Conservation (phyloP, 2,797 vertebrate genomes). For the Macropodus opercularis region DNA sequence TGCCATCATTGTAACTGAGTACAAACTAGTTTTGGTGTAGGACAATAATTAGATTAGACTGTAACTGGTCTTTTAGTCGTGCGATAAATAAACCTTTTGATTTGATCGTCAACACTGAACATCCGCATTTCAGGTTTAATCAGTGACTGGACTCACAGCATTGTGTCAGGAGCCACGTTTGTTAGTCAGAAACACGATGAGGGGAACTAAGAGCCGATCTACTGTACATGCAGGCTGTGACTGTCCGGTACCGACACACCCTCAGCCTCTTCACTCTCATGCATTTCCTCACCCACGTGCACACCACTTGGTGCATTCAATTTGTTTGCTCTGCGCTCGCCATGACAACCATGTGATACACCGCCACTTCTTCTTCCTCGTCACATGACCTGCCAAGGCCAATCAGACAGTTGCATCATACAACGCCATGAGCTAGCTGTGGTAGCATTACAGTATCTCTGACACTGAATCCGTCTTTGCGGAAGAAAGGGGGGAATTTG, state of each 20-base stretch:
- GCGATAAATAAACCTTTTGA: not conserved
- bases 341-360: conserved; percentile 89
- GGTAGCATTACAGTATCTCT: conserved; percentile 5
- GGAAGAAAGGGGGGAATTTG: not conserved
- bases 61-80: not conserved
- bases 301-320: conserved; percentile 83
- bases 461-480: not conserved
- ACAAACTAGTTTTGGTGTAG: not conserved
- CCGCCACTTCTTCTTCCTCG: conserved; percentile 86
- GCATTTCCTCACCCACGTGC: conserved; percentile 74
- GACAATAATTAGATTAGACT: not conserved
- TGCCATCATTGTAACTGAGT: not conserved
- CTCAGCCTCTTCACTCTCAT: conserved; percentile 53
- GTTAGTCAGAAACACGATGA: conserved; percentile 1
- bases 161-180: not conserved
- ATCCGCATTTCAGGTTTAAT: conserved; percentile 6
- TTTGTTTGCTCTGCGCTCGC: conserved; percentile 89
- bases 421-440: conserved; percentile 11
- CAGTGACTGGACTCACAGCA: conserved; percentile 5
- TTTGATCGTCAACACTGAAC: not conserved
- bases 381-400: conserved; percentile 92
- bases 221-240: not conserved
- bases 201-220: conserved; percentile 6
- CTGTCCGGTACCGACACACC: conserved; percentile 22
- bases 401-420: conserved; percentile 70